Conservation (phyloP, 2,113 vertebrate genomes). For the Lamprotornis superbus region DNA sequence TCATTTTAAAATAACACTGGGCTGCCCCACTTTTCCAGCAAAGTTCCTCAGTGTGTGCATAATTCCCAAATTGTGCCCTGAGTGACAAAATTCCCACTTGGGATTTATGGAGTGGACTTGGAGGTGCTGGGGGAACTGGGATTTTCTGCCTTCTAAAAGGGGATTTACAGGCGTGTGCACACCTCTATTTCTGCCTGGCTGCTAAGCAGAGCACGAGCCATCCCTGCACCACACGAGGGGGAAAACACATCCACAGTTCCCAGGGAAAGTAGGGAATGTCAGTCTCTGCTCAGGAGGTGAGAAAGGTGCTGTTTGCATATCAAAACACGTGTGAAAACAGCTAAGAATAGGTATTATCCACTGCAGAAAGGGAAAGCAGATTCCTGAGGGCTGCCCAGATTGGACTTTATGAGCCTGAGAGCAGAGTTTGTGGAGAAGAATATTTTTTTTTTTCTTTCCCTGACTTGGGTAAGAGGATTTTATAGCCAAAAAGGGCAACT, state of each 20-base stretch:
- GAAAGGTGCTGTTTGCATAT: neutral
- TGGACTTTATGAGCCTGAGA: neutral
- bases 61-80: neutral
- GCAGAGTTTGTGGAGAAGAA: neutral
- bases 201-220: neutral
- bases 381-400: neutral
- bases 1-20: neutral
- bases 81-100: neutral
- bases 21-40: neutral
- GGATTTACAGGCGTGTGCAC: neutral
- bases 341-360: neutral
- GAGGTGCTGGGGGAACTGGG: neutral
- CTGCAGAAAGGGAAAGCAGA: neutral
- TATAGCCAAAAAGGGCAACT: neutral
- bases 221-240: neutral
- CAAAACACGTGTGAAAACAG: neutral
- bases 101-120: neutral
- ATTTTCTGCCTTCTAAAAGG: constrained; percentile 8
- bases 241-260: neutral
- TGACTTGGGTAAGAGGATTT: neutral
- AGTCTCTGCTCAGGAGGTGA: neutral
- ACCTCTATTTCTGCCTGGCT: neutral
- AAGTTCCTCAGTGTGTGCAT: neutral
- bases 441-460: neutral
- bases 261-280: neutral